A percentile compares a stretch with the other conserved stretches of the same genome.
Evolutionary conservation across 2,888 invertebrate species (phyloP).

Genomic region (Acrobasis consociella): DNA sequence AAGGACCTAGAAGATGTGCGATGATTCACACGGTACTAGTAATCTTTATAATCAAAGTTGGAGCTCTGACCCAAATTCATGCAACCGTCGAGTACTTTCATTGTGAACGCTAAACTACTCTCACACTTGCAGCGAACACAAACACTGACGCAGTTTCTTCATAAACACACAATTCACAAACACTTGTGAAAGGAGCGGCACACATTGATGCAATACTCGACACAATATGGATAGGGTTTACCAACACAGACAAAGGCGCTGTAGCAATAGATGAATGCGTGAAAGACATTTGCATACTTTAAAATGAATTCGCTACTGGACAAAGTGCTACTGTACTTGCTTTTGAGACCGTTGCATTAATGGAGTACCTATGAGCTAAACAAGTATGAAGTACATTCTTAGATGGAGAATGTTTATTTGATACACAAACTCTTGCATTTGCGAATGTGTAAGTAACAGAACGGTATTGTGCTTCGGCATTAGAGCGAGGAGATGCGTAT

Average conservation of each 20-base stretch:
- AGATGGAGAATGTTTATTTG: constrained; percentile 28
- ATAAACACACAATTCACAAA: constrained; percentile 37
- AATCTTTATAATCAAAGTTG: constrained; percentile 81
- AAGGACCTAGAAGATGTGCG: constrained; percentile 65
- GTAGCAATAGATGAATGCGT: constrained; percentile 41
- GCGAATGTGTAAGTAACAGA: constrained; percentile 55
- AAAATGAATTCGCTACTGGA: constrained; percentile 24
- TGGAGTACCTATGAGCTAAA: constrained; percentile 4
- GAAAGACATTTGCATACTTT: constrained; percentile 46
- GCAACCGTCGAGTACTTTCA: constrained; percentile 80
- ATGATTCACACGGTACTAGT: constrained; percentile 77
- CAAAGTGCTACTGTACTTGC: constrained; percentile 21
- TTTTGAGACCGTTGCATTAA: constrained; percentile 19
- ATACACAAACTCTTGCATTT: constrained; percentile 30
- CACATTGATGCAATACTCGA: constrained; percentile 43
- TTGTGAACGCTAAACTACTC: constrained; percentile 75
- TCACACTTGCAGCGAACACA: constrained; percentile 46
- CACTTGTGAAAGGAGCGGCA: constrained; percentile 29
- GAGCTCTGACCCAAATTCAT: constrained; percentile 79
- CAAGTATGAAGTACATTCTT: constrained; percentile 10
- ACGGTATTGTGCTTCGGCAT: constrained; percentile 70
- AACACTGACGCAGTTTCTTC: constrained; percentile 37
- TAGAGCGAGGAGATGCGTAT: constrained; percentile 74
- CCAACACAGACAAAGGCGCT: constrained; percentile 39
- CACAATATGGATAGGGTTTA: constrained; percentile 38